phyloP scores from a whole-genome alignment of 2,113 vertebrate genomes.

The Meriones unguiculatus region DNA sequence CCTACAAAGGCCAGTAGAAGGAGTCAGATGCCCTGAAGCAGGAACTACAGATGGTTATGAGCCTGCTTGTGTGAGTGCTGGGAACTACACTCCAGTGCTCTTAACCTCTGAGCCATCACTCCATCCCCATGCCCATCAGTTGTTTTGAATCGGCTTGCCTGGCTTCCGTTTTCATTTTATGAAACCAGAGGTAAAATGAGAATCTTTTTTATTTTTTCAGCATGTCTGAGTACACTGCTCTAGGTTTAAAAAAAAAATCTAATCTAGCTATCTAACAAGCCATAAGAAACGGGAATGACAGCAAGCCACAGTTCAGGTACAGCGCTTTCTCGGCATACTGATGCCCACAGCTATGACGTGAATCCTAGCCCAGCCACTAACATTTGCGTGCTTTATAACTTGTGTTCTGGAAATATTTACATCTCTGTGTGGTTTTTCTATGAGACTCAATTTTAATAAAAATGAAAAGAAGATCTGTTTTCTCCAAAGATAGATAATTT shows the following conservation, averaged over 20 bases:
- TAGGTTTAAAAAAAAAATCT: neutral
- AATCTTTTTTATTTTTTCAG: neutral
- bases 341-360: slow-evolving; percentile 5
- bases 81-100: neutral
- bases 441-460: neutral
- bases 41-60: neutral
- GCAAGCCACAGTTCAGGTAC: neutral
- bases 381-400: neutral
- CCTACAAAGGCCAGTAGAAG: too few species aligned
- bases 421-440: slow-evolving; percentile 12
- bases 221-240: neutral
- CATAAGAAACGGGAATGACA: slow-evolving; percentile 9
- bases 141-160: neutral
- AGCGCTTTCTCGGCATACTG: neutral
- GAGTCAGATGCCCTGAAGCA: neutral
- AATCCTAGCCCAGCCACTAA: slow-evolving; percentile 18
- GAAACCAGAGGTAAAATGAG: slow-evolving; percentile 44
- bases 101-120: neutral
- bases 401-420: slow-evolving; percentile 47
- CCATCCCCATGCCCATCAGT: neutral
- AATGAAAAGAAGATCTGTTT: neutral
- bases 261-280: neutral
- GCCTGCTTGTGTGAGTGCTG: neutral
- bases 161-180: slow-evolving; percentile 6
- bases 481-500: neutral